Evolutionary conservation across 2,888 invertebrate genomes (phyloP), one percentile per base, ranked within the genome.

Genomic region (Erebia ligea): DNA sequence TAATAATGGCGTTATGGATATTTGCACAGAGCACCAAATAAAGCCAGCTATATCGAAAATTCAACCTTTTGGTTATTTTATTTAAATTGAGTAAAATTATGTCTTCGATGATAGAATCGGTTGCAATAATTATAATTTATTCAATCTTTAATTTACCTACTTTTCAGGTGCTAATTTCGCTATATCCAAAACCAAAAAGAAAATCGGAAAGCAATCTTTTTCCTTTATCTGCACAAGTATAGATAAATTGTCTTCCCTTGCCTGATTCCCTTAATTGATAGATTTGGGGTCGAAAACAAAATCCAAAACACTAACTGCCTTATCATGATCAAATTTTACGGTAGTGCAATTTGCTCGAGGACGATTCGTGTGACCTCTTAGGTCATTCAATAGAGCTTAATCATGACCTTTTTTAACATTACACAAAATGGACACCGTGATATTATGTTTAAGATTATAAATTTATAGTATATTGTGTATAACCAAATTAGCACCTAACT

Each of bases 1-100:
- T n/a, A n/a, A n/a, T n/a, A n/a, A n/a, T n/a, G n/a, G n/a, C n/a
- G n/a, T n/a, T n/a, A 42, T 21, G 19, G 15, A 21, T 50, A 19
- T 19, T 65, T 13, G 25, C 70, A 73, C 59, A 42, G 19, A 70
- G 70, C 70, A 62, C 45, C 62, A n/a, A 11, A 73, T 62, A 68
- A 52, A 66, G 68, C 56, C 62, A 70, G 73, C 58, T 58, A 62
- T 68, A 68, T 62, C 50, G 17, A 68, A 70, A 66, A 62, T 58
- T 15, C 54, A 54, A 54, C 25, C 56, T 19, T 57, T 57, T 34
- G 34, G 34, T 34, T 34, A 34, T 34, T 34, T 34, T 6, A 34
- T 34, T 34, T 34, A 5, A 34, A 34, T 34, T 34, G 34, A 6
- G 34, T 34, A 6, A 5, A 34, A 34, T 34, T 6, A 34, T 34